phyloP scores from a whole-genome alignment of 2,113 vertebrate genomes.

The Circaetus cinerascens region DNA sequence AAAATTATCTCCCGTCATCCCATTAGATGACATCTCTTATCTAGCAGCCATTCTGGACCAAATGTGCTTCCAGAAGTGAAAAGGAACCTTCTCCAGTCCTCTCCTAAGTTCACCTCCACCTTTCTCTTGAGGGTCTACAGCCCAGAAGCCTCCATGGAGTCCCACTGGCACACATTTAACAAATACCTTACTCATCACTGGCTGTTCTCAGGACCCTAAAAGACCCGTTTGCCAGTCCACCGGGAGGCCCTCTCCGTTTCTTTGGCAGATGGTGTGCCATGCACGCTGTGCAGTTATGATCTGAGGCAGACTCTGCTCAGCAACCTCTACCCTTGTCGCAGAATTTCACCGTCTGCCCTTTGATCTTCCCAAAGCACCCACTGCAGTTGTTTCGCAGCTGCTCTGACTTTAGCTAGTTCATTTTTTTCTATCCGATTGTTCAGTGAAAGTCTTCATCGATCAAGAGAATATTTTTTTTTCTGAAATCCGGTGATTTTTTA shows the following conservation, averaged over 20 bases:
- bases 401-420: background rate
- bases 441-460: background rate
- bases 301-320: background rate
- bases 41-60: background rate
- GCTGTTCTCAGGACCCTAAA: background rate
- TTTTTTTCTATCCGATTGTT: background rate
- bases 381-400: background rate
- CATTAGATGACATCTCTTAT: background rate
- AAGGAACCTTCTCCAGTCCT: background rate
- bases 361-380: background rate
- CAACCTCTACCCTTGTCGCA: background rate
- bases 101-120: background rate
- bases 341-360: background rate
- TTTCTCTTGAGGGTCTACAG: background rate
- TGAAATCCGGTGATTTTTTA: background rate
- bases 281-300: background rate
- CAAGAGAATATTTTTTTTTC: background rate
- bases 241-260: background rate
- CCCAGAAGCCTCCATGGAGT: background rate
- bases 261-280: background rate
- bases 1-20: background rate
- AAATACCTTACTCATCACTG: background rate
- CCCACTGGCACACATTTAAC: background rate
- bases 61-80: background rate
- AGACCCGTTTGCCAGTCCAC: background rate